Evolutionary conservation across 2,888 invertebrate genomes (phyloP).

Genomic region (Orthosia gothica): DNA sequence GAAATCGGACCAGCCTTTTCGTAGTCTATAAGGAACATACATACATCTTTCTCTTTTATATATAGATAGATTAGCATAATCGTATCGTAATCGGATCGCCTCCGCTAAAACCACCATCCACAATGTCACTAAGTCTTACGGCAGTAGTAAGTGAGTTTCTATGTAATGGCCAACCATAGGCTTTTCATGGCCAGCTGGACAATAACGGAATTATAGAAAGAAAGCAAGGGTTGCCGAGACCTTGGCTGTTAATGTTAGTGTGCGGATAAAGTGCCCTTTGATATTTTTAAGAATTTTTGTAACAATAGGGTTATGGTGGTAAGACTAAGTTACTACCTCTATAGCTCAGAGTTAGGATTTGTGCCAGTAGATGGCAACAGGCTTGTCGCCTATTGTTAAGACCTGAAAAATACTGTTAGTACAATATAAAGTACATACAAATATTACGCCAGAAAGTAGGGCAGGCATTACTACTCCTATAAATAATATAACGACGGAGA

Average conservation of each 20-base stretch:
- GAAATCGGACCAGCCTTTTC: too few relatives aligned
- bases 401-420: neutral
- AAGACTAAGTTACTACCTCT: too few relatives aligned
- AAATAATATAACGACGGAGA: too few relatives aligned
- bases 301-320: constrained; percentile 6
- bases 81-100: constrained; percentile 49
- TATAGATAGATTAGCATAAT: constrained; percentile 31
- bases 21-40: too few relatives aligned
- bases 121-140: constrained; percentile 53
- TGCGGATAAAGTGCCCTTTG: neutral
- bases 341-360: neutral
- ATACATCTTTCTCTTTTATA: too few relatives aligned
- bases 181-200: constrained; percentile 73
- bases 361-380: neutral
- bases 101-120: constrained; percentile 28
- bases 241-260: constrained; percentile 31
- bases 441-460: too few relatives aligned
- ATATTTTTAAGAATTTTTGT: constrained; percentile 16
- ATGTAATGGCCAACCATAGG: constrained; percentile 73
- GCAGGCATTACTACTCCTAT: too few relatives aligned
- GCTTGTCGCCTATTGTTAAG: neutral
- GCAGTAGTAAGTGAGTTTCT: constrained; percentile 77
- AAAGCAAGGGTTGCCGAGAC: constrained; percentile 66
- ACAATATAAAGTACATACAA: too few relatives aligned
- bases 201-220: constrained; percentile 73